Percentiles rank a stretch among this genome's conserved stretches.
phyloP scores from a whole-genome alignment of 2,797 vertebrate species.

The Heterohyrax brucei region DNA sequence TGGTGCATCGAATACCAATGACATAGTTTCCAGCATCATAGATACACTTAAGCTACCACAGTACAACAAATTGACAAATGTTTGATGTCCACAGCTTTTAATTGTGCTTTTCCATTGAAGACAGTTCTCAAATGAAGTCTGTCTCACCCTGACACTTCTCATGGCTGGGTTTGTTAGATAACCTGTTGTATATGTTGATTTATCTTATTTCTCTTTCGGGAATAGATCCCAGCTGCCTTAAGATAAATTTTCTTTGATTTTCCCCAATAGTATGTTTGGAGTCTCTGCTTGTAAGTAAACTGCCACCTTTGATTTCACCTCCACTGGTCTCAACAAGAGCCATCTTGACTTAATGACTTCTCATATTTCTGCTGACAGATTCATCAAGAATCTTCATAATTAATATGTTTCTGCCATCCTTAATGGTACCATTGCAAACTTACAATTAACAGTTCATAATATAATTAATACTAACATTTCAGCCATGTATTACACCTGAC shows the following conservation, averaged over 20 bases:
- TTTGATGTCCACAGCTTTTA: neutral
- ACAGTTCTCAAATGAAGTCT: neutral
- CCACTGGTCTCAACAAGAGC: constrained; percentile 2
- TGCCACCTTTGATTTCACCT: constrained; percentile 55
- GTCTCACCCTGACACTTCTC: neutral
- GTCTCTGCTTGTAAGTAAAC: neutral
- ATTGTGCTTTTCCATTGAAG: neutral
- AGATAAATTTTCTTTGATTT: neutral
- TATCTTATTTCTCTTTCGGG: constrained; percentile 52
- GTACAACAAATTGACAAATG: neutral
- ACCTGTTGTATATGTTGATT: neutral
- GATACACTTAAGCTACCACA: neutral
- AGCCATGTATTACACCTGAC: constrained; percentile 75
- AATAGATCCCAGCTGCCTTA: neutral
- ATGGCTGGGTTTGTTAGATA: neutral
- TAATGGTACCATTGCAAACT: constrained; percentile 75
- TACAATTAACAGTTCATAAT: constrained; percentile 80
- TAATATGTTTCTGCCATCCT: constrained; percentile 70
- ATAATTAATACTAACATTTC: constrained; percentile 83
- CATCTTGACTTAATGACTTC: constrained; percentile 12
- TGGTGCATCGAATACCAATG: neutral
- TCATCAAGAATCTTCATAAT: constrained; percentile 74
- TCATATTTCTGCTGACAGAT: constrained; percentile 69
- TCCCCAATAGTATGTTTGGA: neutral
- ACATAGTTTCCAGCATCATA: neutral